Base-by-base conservation (phyloP, 2,888 invertebrate genomes). In the Epinotia demarniana region DNA sequence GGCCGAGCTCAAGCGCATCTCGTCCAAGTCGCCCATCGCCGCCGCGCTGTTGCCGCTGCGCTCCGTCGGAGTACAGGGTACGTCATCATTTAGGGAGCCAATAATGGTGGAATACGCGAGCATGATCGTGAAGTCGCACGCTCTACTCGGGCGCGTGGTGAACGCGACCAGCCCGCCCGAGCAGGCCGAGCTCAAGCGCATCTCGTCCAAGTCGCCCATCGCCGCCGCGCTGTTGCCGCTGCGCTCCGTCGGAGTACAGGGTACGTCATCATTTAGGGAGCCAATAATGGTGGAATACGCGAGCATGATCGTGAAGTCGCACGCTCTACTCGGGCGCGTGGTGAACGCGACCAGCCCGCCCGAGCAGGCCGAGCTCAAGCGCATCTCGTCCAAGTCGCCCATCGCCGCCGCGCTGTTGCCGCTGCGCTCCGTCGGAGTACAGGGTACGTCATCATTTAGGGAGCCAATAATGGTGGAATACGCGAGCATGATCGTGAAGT, bases 161-260 rank as follows among this genome's bases (percentile, higher is more conserved):
- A n/a, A n/a, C n/a, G n/a, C n/a, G n/a, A n/a, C n/a, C n/a, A n/a
- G 96, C 75, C 95, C 97, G 83, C 94, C 95, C 23, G 98, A 98
- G 92, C 96, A 96, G 86, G 90, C 92, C 66, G 95, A 95, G 84
- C 94, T 97, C 78, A 93, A 96, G 85, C 95, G 96, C 87, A 97
- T 98, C 91, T 96, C 96, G 78, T 96, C 96, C 87, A 96, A 96
- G 84, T 96, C 96, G 84, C 91, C 92, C 81, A 95, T 98, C 78
- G 96, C 96, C 73, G 98, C 98, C 76, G 97, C 98, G 6, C 94
- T 99, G 80, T 94, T 99, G 88, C 99, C 99, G 16, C 96, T 99
- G 79, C 96, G 98, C 82, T 97, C 98, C 80, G 99, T 99, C 49
- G 99, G 99, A 72, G 99, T 99, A 53, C 99, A 99, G 95, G 98